Conservation (phyloP, 2,797 vertebrate genomes). For the Cetoscarus ocellatus region DNA sequence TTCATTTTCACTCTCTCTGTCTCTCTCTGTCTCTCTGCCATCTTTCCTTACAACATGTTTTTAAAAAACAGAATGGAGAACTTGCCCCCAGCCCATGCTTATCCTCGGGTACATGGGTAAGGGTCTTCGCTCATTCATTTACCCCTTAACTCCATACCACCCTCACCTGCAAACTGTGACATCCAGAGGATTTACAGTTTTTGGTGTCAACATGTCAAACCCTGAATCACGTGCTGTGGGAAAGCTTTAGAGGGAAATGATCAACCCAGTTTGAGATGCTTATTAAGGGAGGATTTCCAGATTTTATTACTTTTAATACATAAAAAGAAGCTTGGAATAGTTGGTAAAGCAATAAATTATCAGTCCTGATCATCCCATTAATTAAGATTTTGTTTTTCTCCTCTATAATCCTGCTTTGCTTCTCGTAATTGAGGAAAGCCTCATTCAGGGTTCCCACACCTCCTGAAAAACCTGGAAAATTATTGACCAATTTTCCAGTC, state of each 20-base stretch:
- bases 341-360: too few relatives aligned
- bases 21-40: constrained; percentile 56
- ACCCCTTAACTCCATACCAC: constrained; percentile 17
- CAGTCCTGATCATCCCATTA: too few relatives aligned
- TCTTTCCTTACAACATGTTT: constrained; percentile 42
- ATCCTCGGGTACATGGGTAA: constrained; percentile 89
- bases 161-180: constrained; percentile 19
- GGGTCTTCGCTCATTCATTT: constrained; percentile 68
- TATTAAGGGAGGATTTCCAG: constrained; percentile 21
- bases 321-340: background rate
- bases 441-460: too few relatives aligned
- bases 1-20: constrained; percentile 52
- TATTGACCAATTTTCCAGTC: too few relatives aligned
- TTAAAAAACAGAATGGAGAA: constrained; percentile 79
- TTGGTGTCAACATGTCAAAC: background rate
- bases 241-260: constrained; percentile 67
- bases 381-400: too few relatives aligned
- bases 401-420: too few relatives aligned
- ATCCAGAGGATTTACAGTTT: constrained; percentile 15
- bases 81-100: constrained; percentile 85
- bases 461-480: too few relatives aligned
- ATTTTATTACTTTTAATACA: background rate
- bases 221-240: constrained; percentile 14
- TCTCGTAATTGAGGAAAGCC: too few relatives aligned
- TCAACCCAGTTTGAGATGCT: constrained; percentile 47